Percentiles rank a stretch among this genome's conserved stretches.
Evolutionary conservation across 1,140 invertebrate genomes (phyloP).

Genomic region (Hyles euphorbiae): DNA sequence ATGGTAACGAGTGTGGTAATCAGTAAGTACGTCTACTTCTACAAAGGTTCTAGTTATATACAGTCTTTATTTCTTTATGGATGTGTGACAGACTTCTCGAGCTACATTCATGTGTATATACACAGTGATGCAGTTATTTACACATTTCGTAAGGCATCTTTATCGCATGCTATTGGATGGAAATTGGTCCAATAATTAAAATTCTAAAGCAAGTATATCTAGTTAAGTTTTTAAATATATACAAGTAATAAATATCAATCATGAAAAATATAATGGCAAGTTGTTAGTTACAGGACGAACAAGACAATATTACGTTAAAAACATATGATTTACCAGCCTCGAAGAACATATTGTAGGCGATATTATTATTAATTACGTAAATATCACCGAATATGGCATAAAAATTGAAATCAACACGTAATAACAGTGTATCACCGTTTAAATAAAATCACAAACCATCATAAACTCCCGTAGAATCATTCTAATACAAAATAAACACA

Average conservation of each 20-base stretch:
- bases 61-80: constrained; percentile 50
- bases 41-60: constrained; percentile 36
- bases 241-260: constrained; percentile 71
- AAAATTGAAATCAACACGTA: constrained; percentile 54
- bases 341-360: constrained; percentile 52
- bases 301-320: constrained; percentile 44
- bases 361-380: constrained; percentile 31
- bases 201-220: constrained; percentile 25
- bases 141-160: constrained; percentile 32
- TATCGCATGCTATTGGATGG: constrained; percentile 39
- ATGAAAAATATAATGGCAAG: constrained; percentile 71
- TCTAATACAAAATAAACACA: constrained; percentile 68
- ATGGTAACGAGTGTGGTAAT: constrained; percentile 52
- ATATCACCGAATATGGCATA: constrained; percentile 63
- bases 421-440: constrained; percentile 53
- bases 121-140: constrained; percentile 58
- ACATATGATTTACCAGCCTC: constrained; percentile 53
- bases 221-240: constrained; percentile 55
- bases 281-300: constrained; percentile 64
- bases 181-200: constrained; percentile 44
- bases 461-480: constrained; percentile 60
- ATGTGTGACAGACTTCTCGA: constrained; percentile 25
- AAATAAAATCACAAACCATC: constrained; percentile 70
- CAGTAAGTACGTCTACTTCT: constrained; percentile 33
- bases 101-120: constrained; percentile 52